phyloP scores from a whole-genome alignment of 1,140 invertebrate species.

The Aphelenchoides avenae region DNA sequence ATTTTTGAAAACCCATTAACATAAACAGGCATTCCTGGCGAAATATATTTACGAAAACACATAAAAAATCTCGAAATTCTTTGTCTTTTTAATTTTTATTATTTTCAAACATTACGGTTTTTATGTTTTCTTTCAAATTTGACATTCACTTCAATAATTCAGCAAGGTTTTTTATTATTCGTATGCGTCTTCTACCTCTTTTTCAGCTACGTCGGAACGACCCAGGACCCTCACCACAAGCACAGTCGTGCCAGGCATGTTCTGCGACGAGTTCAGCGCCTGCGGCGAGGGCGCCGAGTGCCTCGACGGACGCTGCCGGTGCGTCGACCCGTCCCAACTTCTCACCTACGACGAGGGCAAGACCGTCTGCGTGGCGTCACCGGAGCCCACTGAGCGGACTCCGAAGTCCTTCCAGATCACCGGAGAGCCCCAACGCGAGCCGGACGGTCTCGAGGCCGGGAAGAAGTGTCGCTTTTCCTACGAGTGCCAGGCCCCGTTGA shows the following conservation, averaged over 20 bases:
- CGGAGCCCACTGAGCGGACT: not conserved
- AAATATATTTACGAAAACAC: too few relatives aligned
- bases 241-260: conserved; percentile 11
- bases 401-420: not conserved
- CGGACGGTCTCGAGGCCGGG: not conserved
- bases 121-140: too few relatives aligned
- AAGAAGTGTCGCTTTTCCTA: conserved; percentile 1
- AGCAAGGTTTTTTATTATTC: too few relatives aligned
- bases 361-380: conserved; percentile 5
- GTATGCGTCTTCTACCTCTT: too few relatives aligned
- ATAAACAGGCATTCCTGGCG: too few relatives aligned
- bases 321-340: conserved; percentile 16
- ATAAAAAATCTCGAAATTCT: too few relatives aligned
- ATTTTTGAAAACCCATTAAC: too few relatives aligned
- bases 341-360: conserved; percentile 18
- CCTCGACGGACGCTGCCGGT: conserved; percentile 18
- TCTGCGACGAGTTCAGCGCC: conserved; percentile 37
- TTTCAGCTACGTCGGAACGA: not conserved
- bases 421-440: not conserved
- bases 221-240: not conserved
- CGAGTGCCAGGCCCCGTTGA: conserved; percentile 8
- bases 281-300: conserved; percentile 34
- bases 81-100: too few relatives aligned
- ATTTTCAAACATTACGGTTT: too few relatives aligned
- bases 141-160: too few relatives aligned